phyloP scores from a whole-genome alignment of 2,113 vertebrate genomes.

The Tinamus guttatus region DNA sequence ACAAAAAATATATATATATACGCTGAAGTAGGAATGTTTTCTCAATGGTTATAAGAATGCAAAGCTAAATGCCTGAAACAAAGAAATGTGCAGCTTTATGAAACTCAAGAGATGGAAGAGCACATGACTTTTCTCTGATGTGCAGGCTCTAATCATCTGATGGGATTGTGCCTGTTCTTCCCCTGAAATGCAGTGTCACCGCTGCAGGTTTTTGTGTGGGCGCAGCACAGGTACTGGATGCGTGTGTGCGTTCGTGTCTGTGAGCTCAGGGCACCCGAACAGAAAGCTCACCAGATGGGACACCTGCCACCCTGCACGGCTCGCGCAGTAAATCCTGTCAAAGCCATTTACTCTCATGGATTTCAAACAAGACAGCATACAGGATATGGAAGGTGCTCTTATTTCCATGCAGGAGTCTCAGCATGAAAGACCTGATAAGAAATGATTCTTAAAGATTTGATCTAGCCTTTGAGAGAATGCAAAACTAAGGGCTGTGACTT shows the following conservation, averaged over 20 bases:
- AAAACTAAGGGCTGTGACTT: not conserved
- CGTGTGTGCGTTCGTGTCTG: not conserved
- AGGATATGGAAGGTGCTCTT: not conserved
- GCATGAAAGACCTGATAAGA: not conserved
- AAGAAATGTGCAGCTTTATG: not conserved
- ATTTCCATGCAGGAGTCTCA: not conserved
- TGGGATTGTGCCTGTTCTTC: not conserved
- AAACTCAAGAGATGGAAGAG: not conserved
- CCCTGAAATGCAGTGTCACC: not conserved
- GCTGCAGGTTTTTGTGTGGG: not conserved
- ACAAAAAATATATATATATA: not conserved
- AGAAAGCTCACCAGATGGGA: slow-evolving; percentile 5
- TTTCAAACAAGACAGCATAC: not conserved
- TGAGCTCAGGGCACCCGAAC: not conserved
- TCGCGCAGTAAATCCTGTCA: slow-evolving; percentile 18
- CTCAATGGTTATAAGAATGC: not conserved
- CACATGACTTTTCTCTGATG: not conserved
- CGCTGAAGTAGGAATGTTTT: not conserved
- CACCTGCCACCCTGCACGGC: not conserved
- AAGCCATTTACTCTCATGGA: slow-evolving; percentile 1
- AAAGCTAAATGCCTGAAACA: not conserved
- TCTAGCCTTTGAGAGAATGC: not conserved
- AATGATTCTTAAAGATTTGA: not conserved
- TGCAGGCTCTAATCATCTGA: not conserved
- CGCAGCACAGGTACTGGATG: not conserved